phyloP scores from a whole-genome alignment of 2,797 vertebrate genomes.

The Muscicapa comitata region DNA sequence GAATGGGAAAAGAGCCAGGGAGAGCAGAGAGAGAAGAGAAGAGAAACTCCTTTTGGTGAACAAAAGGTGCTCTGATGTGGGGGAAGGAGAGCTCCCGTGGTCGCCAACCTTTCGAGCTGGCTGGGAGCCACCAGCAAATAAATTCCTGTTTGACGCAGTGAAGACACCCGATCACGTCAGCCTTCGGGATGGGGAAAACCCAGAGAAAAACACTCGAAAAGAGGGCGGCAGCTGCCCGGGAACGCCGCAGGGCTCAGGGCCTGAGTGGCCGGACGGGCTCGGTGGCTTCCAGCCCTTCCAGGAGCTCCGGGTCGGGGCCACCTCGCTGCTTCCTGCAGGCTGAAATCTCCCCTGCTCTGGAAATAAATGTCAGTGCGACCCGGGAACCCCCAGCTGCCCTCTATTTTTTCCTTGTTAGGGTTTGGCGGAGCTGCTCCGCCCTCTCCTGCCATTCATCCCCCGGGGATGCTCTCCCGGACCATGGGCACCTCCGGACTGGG shows the following conservation, averaged over 20 bases:
- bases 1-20: background rate
- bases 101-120: background rate
- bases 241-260: background rate
- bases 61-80: background rate
- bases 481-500: background rate
- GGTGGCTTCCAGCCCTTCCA: background rate
- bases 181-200: background rate
- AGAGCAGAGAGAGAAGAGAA: background rate
- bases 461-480: background rate
- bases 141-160: background rate
- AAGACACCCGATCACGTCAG: background rate
- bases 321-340: slow-evolving; percentile 24
- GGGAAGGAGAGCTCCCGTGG: background rate
- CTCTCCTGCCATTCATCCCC: background rate
- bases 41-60: fast-evolving
- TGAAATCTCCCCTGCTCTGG: background rate
- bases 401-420: background rate
- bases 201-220: background rate
- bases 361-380: fast-evolving
- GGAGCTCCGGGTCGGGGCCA: background rate
- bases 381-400: background rate
- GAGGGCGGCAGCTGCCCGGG: background rate
- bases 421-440: fast-evolving
- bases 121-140: background rate
- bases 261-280: background rate